Conservation (phyloP, 2,113 vertebrate genomes). For the Potamarius usumacintae region DNA sequence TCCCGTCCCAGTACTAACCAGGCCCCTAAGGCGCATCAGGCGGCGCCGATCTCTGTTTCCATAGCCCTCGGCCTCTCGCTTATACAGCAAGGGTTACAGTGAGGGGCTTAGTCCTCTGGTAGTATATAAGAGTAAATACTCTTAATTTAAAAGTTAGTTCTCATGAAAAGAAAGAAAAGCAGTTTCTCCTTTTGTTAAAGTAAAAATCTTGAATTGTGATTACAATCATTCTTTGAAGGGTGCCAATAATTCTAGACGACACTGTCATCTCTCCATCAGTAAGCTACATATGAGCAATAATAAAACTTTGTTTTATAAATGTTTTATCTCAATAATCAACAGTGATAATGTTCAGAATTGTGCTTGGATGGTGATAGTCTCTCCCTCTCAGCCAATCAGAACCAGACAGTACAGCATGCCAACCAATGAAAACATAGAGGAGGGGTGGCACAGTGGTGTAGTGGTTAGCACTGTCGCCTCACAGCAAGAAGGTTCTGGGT, state of each 20-base stretch:
- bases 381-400: neutral
- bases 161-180: neutral
- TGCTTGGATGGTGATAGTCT: neutral
- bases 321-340: neutral
- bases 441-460: neutral
- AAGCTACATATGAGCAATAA: neutral
- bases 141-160: neutral
- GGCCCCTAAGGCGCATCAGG: no score
- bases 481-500: no score
- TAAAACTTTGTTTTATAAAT: neutral
- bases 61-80: no score
- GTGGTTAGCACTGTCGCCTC: no score
- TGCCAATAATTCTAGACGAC: neutral
- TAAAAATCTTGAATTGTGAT: neutral
- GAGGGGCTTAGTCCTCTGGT: no score
- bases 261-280: neutral
- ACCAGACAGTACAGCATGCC: neutral
- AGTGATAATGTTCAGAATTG: neutral
- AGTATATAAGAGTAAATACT: neutral
- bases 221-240: neutral
- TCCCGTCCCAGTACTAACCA: no score
- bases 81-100: no score
- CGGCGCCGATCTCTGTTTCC: no score
- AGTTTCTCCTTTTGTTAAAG: neutral
- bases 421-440: neutral